phyloP scores from a whole-genome alignment of 2,113 vertebrate genomes.

The Zosterops japonicus region DNA sequence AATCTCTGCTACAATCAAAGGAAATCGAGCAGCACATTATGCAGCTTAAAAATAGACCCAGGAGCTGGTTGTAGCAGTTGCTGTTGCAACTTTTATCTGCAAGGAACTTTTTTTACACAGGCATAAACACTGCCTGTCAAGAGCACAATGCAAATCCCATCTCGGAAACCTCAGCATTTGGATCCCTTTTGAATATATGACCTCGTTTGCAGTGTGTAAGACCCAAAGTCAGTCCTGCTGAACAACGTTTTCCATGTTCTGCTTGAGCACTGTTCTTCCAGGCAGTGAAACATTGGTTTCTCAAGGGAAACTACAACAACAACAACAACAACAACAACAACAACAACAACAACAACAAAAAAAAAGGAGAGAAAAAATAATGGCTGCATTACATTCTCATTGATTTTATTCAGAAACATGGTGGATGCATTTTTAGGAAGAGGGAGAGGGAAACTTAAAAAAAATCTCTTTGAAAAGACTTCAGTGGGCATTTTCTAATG shows the following conservation, averaged over 20 bases:
- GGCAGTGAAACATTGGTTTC: neutral
- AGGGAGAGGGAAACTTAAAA: neutral
- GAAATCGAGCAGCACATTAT: constrained; percentile 1
- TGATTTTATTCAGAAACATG: neutral
- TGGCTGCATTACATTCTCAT: neutral
- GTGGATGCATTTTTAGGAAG: neutral
- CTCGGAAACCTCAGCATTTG: neutral
- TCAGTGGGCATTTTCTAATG: neutral
- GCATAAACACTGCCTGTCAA: constrained; percentile 8
- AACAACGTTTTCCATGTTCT: neutral
- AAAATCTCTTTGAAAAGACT: neutral
- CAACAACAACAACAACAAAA: too few species aligned
- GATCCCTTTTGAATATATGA: neutral
- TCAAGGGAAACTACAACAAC: neutral
- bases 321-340: too few species aligned
- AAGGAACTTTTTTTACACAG: constrained; percentile 6
- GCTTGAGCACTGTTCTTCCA: neutral
- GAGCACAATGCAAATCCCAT: neutral
- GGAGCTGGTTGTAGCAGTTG: neutral
- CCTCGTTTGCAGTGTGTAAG: neutral
- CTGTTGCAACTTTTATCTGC: constrained; percentile 19
- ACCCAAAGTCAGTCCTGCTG: neutral
- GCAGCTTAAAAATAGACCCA: constrained; percentile 40
- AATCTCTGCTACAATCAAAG: constrained; percentile 28
- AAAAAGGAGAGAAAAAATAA: neutral